Evolutionary conservation across 2,113 vertebrate genomes (phyloP).

Genomic region (Probosciger aterrimus): DNA sequence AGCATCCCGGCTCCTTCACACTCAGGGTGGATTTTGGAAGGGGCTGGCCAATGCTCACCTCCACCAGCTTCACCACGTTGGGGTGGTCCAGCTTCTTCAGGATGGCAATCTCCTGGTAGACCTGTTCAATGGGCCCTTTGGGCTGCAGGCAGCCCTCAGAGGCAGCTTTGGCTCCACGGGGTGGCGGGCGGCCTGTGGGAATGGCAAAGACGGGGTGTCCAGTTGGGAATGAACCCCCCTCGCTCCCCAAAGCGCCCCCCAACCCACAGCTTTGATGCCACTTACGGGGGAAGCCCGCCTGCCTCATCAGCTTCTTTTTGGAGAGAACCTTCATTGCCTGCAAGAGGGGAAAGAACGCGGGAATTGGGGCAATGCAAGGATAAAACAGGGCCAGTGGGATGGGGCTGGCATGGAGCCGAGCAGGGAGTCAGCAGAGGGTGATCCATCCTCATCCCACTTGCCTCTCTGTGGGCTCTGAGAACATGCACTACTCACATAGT

Average conservation of each 20-base stretch:
- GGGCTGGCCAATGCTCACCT: conserved; percentile 67
- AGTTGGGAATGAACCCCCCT: accelerated
- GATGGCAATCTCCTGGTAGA: conserved; percentile 98
- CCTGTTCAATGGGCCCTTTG: conserved; percentile 91
- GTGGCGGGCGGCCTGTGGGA: conserved; percentile 87
- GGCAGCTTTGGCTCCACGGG: conserved; percentile 82
- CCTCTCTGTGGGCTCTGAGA: accelerated
- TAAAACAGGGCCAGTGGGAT: not conserved
- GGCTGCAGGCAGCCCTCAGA: conserved; percentile 83
- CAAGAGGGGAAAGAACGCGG: not conserved
- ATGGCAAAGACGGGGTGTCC: not conserved
- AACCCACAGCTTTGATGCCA: not conserved
- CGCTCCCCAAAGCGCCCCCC: not conserved
- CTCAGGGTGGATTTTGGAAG: not conserved
- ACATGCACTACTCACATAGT: conserved; percentile 85
- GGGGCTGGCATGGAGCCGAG: accelerated
- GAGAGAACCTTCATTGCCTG: conserved; percentile 99
- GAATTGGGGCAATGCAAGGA: not conserved
- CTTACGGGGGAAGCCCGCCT: conserved; percentile 98
- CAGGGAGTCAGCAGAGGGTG: not conserved
- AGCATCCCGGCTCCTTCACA: accelerated
- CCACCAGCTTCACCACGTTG: conserved; percentile 96
- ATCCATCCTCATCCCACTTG: not conserved
- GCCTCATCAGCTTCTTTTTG: conserved; percentile 95
- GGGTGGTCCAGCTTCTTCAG: conserved; percentile 97